These are phyloP conservation scores for Lycocorax pyrrhopterus DNA, from an alignment of 2,113 vertebrate species.

Conservation along the genomic window DNA sequence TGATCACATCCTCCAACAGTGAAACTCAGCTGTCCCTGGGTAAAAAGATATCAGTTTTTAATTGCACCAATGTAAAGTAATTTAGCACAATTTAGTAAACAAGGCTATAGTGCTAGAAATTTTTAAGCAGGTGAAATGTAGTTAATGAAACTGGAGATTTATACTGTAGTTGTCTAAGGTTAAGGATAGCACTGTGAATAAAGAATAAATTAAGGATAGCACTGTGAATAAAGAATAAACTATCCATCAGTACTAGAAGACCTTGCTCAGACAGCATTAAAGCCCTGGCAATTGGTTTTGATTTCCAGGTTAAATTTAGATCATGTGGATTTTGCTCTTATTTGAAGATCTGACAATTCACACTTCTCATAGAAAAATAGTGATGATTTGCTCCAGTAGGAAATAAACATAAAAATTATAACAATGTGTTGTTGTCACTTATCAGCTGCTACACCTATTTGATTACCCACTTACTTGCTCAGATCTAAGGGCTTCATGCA, in stretches of 20 bases:
- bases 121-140: neutral
- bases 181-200: neutral
- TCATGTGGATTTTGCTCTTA: neutral
- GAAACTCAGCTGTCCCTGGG: neutral
- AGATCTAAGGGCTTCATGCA: neutral
- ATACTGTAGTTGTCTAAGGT: neutral
- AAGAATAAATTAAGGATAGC: neutral
- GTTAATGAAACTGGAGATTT: neutral
- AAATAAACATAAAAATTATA: neutral
- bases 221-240: neutral
- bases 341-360: neutral
- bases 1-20: neutral
- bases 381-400: neutral
- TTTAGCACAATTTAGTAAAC: neutral
- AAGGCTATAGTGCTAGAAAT: neutral
- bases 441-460: neutral
- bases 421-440: neutral
- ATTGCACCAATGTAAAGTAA: neutral
- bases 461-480: neutral
- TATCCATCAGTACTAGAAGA: neutral
- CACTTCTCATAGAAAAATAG: neutral
- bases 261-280: neutral
- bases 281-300: neutral
- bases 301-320: neutral
- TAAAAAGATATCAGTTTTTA: neutral